A percentile compares a stretch with the other conserved stretches of the same genome.
These are phyloP conservation scores for Neodiprion pinetum DNA, from an alignment of 1,140 invertebrate genomes.

Conservation along the genomic window DNA sequence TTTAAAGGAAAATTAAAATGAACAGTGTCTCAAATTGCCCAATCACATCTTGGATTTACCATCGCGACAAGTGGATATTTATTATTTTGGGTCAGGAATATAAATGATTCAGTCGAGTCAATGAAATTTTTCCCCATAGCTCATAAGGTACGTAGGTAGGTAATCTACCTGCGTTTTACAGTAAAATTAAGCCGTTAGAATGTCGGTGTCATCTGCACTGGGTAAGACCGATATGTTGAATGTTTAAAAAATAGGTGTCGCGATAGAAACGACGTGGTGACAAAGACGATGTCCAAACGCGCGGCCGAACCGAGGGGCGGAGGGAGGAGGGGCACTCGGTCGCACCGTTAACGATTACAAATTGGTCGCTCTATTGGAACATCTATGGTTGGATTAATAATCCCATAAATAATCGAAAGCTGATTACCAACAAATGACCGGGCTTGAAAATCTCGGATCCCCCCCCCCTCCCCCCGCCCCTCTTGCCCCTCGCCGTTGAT, in stretches of 20 bases:
- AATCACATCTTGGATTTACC: too few relatives aligned
- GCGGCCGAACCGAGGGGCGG: not conserved
- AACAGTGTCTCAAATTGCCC: too few relatives aligned
- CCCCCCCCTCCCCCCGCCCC: too few relatives aligned
- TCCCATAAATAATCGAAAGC: constrained; percentile 60
- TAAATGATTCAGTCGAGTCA: too few relatives aligned
- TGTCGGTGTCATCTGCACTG: not conserved
- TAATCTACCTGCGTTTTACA: not conserved
- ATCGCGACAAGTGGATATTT: too few relatives aligned
- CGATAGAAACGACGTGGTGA: not conserved
- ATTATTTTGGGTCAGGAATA: too few relatives aligned
- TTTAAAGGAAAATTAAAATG: too few relatives aligned
- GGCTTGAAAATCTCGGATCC: not conserved
- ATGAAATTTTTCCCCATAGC: too few relatives aligned
- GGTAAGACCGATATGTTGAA: not conserved
- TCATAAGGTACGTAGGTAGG: too few relatives aligned
- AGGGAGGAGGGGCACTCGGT: not conserved
- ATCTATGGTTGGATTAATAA: constrained; percentile 55
- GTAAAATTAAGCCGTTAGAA: not conserved
- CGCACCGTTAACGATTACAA: constrained; percentile 55
- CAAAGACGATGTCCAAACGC: constrained; percentile 1
- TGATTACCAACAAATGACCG: constrained; percentile 49
- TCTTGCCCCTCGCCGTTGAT: too few relatives aligned
- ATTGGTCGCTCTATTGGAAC: constrained; percentile 52
- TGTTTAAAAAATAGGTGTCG: not conserved